phyloP scores from a whole-genome alignment of 2,888 invertebrate species.

The Baronia brevicornis region DNA sequence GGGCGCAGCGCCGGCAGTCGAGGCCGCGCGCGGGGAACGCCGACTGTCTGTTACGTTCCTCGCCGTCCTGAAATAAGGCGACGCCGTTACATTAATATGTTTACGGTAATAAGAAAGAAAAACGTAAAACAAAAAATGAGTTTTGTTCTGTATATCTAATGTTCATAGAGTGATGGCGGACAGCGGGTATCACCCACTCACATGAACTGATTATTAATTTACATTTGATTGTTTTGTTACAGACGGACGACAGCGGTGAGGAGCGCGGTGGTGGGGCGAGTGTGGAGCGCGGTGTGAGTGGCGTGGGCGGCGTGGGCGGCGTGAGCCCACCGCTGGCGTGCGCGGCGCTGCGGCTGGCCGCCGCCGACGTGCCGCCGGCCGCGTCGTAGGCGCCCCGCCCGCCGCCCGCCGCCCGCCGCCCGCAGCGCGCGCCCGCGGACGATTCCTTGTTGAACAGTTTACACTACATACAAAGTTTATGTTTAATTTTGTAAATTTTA shows the following conservation, averaged over 20 bases:
- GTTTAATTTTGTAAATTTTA: constrained; percentile 10
- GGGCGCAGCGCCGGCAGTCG: too few relatives aligned
- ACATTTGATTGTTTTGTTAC: background rate
- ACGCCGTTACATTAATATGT: too few relatives aligned
- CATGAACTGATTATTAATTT: background rate
- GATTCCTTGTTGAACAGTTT: constrained; percentile 4
- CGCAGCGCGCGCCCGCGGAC: constrained; percentile 24
- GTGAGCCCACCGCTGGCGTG: constrained; percentile 35
- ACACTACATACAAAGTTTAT: constrained; percentile 4
- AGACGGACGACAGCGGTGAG: constrained; percentile 28
- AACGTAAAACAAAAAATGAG: too few relatives aligned
- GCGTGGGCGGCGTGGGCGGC: constrained; percentile 15
- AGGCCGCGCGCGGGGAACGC: too few relatives aligned
- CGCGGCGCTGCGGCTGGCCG: constrained; percentile 53
- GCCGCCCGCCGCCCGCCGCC: constrained; percentile 24
- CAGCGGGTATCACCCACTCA: background rate
- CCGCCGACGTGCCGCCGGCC: constrained; percentile 35
- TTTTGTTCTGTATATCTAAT: too few relatives aligned
- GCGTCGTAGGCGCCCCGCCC: constrained; percentile 26
- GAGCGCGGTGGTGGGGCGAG: constrained; percentile 28
- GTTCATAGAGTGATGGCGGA: too few relatives aligned
- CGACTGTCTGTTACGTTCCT: too few relatives aligned
- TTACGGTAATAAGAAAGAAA: too few relatives aligned
- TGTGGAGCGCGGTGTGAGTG: constrained; percentile 63
- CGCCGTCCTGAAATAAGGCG: too few relatives aligned